Percentiles rank a stretch among this genome's conserved stretches.
phyloP scores from a whole-genome alignment of 2,113 vertebrate genomes.

The Albula glossodonta region DNA sequence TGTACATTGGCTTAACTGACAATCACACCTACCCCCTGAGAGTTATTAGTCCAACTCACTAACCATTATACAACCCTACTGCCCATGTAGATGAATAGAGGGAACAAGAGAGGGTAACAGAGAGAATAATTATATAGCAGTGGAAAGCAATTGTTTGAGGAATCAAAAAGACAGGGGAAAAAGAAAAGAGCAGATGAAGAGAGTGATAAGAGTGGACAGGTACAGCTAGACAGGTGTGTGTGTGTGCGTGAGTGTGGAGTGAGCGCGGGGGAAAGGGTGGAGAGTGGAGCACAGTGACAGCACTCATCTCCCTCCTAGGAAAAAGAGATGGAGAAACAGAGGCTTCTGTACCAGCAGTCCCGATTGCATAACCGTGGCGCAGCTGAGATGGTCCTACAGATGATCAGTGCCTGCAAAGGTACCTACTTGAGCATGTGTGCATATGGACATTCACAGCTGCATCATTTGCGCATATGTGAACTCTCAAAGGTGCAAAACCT shows the following conservation, averaged over 20 bases:
- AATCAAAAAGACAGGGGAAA: neutral
- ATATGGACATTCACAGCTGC: neutral
- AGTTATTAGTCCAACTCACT: no score
- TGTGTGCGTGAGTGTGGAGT: constrained; percentile 42
- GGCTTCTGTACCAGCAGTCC: constrained; percentile 86
- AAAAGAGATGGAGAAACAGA: constrained; percentile 93
- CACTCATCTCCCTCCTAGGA: constrained; percentile 66
- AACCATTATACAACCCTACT: no score
- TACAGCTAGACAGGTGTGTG: neutral
- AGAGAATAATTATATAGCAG: neutral
- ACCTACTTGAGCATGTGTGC: neutral
- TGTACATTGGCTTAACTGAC: no score
- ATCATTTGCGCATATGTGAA: neutral
- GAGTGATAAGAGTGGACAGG: neutral
- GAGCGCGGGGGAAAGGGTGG: constrained; percentile 33
- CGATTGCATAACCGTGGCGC: constrained; percentile 87
- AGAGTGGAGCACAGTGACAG: constrained; percentile 32
- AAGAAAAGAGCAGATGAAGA: neutral
- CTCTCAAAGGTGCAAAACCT: neutral
- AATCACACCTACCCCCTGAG: no score
- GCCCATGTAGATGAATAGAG: neutral
- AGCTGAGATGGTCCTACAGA: constrained; percentile 92
- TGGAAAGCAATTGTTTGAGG: neutral
- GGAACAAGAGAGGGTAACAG: neutral
- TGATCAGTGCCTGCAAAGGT: constrained; percentile 96